Base-by-base conservation (phyloP, 37 sponge, comb jelly and placozoan species). In the Amphimedon queenslandica region DNA sequence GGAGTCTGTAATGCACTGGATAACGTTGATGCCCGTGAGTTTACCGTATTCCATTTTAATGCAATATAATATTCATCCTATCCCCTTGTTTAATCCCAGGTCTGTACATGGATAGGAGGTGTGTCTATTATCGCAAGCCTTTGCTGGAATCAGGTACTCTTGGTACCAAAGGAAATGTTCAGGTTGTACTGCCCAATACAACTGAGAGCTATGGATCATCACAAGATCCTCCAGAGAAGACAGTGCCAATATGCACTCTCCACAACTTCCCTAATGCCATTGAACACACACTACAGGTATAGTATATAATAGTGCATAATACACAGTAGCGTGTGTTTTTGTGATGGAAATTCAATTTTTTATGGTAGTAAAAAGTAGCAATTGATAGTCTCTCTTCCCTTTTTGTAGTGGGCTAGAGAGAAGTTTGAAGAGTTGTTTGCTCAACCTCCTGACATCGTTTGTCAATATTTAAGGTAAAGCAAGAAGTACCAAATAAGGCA, bases 1-100 rank as follows among this genome's bases (percentile, higher is more conserved):
- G n/a, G n/a, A n/a, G n/a, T n/a, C n/a, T n/a, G n/a, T n/a, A 96
- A 96, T 71, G 97, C 97, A 1, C 88, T 96, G 79, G 97, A 96
- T 80, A 96, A 96, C 67, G 94, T 96, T 0, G 97, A 96, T 71
- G 97, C 97, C 23, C 79, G 97, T 87, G 58, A 88, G 81, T 70
- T 33, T 47, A 8, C 13, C 13, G 51, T 13, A 18, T 47, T 47
- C 13, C 51, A 8, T 47, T 47, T 47, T 47, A 18, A 13, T 47
- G 8, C 13, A 18, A 13, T 13, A 18, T 47, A 8, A 47, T 47
- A 18, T 18, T 18, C 8, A 18, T 47, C 13, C 13, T 69, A 24
- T 20, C 36, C 74, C 51, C 65, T 0, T 66, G n/a, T 79, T 25
- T 55, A 16, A 55, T 1, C 42, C 4, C 74, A 92, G 94, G 94